Conservation (phyloP, 2,797 vertebrate genomes). For the Enteromius paludinosus region DNA sequence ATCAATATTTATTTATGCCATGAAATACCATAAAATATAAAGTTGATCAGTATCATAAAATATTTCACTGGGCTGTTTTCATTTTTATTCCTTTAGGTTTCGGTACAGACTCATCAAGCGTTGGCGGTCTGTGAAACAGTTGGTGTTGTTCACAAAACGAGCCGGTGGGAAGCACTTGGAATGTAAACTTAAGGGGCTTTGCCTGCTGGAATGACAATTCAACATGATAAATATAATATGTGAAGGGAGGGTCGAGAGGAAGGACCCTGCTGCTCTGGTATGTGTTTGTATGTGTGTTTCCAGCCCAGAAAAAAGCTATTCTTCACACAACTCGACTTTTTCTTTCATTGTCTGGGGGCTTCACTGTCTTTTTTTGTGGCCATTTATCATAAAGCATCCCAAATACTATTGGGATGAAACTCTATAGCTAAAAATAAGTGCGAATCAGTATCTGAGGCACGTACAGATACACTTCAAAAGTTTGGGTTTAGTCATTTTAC, state of each 20-base stretch:
- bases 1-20: too few relatives aligned
- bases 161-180: neutral
- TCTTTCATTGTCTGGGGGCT: conserved; percentile 9
- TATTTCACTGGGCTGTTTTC: neutral
- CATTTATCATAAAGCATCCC: conserved; percentile 8
- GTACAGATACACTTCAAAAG: neutral
- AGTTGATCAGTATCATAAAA: neutral
- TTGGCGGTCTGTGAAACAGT: neutral
- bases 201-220: conserved; percentile 14
- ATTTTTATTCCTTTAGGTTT: neutral
- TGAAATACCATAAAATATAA: neutral
- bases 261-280: conserved; percentile 50
- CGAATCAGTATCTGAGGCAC: neutral
- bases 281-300: neutral
- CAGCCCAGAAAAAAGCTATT: conserved; percentile 6
- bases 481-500: neutral
- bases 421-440: neutral
- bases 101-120: neutral
- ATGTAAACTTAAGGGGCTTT: conserved; percentile 5
- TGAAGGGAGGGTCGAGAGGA: conserved; percentile 47
- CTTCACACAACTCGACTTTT: conserved; percentile 19
- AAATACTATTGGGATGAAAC: conserved; percentile 3
- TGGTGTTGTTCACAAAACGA: neutral
- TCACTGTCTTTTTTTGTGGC: neutral
- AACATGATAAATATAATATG: conserved; percentile 38